Conservation (phyloP, 2,797 vertebrate genomes). For the Parauchenoglanis ngamensis region DNA sequence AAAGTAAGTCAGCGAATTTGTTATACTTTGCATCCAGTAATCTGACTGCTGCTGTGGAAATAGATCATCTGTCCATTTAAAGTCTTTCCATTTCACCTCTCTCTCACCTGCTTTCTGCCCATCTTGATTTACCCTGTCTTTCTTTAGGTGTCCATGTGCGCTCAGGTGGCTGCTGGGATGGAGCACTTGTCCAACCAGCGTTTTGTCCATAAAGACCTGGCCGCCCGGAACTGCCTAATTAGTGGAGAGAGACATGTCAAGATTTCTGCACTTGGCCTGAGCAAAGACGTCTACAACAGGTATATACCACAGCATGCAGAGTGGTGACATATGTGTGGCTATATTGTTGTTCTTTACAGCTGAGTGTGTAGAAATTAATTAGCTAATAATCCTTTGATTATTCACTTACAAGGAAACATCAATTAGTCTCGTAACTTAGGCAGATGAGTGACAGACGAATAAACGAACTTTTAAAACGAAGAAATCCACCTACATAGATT, state of each 20-base stretch:
- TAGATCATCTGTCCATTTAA: background rate
- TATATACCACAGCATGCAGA: constrained; percentile 52
- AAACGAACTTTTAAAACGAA: background rate
- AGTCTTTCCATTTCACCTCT: background rate
- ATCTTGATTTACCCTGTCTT: background rate
- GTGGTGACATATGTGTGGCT: background rate
- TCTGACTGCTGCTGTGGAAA: background rate
- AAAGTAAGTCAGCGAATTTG: constrained; percentile 67
- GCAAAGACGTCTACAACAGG: constrained; percentile 98
- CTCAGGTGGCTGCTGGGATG: constrained; percentile 95
- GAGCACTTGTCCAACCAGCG: constrained; percentile 92
- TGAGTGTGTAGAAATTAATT: background rate
- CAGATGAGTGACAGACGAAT: background rate
- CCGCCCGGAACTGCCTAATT: constrained; percentile 93
- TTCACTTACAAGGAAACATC: background rate
- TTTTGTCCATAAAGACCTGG: constrained; percentile 95
- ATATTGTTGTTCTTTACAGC: background rate
- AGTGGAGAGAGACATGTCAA: constrained; percentile 91
- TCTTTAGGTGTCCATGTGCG: constrained; percentile 88
- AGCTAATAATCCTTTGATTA: background rate
- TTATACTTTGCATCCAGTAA: background rate
- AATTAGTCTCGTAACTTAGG: background rate
- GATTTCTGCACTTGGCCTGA: constrained; percentile 90
- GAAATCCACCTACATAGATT: background rate
- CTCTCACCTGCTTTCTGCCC: background rate